Conservation (phyloP, 2,888 invertebrate species). For the Clitarchus hookeri region DNA sequence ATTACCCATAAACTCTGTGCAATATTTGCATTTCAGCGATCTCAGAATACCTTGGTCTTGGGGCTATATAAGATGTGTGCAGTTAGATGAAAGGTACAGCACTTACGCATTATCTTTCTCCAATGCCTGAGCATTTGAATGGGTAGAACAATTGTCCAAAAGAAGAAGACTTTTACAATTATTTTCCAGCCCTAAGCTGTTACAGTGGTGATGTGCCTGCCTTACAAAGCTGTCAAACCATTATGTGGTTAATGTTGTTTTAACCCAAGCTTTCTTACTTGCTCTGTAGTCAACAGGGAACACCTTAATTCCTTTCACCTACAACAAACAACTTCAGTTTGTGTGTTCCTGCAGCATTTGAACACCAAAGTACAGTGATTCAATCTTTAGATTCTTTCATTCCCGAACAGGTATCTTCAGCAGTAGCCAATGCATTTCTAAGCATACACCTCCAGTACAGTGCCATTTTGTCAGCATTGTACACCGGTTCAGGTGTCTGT, state of each 20-base stretch:
- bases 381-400: not conserved
- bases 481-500: not conserved
- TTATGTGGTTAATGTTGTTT: not conserved
- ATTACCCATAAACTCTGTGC: not conserved
- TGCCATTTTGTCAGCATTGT: not conserved
- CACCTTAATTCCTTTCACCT: conserved; percentile 2
- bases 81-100: not conserved
- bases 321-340: no score
- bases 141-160: not conserved
- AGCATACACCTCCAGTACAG: not conserved
- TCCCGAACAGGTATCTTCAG: not conserved
- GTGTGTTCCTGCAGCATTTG: not conserved
- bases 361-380: not conserved
- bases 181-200: not conserved
- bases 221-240: conserved; percentile 2
- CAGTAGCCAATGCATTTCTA: not conserved
- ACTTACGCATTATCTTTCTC: not conserved
- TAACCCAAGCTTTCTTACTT: not conserved
- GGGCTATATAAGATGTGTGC: not conserved
- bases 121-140: not conserved
- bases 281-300: not conserved
- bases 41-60: not conserved
- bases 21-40: not conserved
- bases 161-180: not conserved
- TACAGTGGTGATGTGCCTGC: not conserved